Percentiles rank a stretch among this genome's conserved stretches.
These are phyloP conservation scores for Podiceps cristatus DNA, from an alignment of 2,113 vertebrate species.

Conservation along the genomic window DNA sequence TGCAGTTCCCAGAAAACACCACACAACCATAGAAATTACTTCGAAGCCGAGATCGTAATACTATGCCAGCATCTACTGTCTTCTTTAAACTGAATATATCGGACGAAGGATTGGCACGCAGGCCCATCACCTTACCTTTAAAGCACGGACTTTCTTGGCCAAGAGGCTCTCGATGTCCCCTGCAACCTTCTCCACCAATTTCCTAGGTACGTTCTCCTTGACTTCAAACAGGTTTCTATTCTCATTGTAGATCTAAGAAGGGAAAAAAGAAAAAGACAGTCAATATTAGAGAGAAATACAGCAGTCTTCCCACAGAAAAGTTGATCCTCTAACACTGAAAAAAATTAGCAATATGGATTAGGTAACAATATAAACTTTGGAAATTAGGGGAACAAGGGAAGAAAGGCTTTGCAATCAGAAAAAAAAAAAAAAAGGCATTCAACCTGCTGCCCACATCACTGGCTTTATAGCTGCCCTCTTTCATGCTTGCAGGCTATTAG, in stretches of 20 bases:
- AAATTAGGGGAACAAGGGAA: not conserved
- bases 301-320: not conserved
- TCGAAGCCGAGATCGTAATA: not conserved
- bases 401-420: not conserved
- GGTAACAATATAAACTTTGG: not conserved
- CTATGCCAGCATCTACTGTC: not conserved
- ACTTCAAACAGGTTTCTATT: constrained; percentile 95
- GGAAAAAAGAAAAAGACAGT: constrained; percentile 40
- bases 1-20: not conserved
- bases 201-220: constrained; percentile 92
- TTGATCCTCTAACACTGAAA: not conserved
- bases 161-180: constrained; percentile 94
- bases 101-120: not conserved
- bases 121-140: constrained; percentile 86
- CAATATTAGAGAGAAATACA: not conserved
- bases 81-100: not conserved
- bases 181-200: constrained; percentile 93
- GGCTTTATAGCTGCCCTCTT: not conserved
- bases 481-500: not conserved
- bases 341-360: not conserved
- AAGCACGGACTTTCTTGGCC: constrained; percentile 93
- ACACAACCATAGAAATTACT: not conserved
- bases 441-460: not conserved
- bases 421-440: not conserved
- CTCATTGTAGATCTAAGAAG: constrained; percentile 92